phyloP scores from a whole-genome alignment of 2,888 invertebrate species.

The Isoperla grammatica region DNA sequence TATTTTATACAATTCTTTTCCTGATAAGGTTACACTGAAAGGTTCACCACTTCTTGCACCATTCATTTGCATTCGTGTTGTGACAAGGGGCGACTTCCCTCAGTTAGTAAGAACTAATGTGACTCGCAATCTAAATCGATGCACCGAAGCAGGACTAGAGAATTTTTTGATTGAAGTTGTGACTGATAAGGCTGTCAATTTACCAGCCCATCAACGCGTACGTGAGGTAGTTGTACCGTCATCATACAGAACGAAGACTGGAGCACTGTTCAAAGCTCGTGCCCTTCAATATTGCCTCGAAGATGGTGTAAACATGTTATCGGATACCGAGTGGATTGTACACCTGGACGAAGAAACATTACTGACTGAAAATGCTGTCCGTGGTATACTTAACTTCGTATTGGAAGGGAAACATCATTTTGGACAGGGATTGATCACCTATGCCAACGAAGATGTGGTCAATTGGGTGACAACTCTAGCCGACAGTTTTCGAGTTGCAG shows the following conservation, averaged over 20 bases:
- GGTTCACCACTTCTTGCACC: constrained; percentile 89
- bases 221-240: constrained; percentile 85
- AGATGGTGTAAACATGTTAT: constrained; percentile 75
- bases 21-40: constrained; percentile 81
- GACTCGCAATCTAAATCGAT: constrained; percentile 77
- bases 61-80: constrained; percentile 89
- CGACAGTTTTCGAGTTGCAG: constrained; percentile 92
- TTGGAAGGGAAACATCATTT: constrained; percentile 91
- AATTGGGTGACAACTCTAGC: constrained; percentile 96
- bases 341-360: constrained; percentile 96
- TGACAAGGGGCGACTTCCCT: constrained; percentile 91
- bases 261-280: constrained; percentile 89
- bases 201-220: constrained; percentile 69
- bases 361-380: constrained; percentile 83
- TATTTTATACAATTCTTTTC: constrained; percentile 88
- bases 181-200: constrained; percentile 77
- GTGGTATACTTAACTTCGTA: constrained; percentile 90
- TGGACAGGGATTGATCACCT: constrained; percentile 93
- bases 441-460: constrained; percentile 93
- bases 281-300: constrained; percentile 95
- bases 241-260: constrained; percentile 80
- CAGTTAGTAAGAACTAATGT: constrained; percentile 85
- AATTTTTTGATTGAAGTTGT: constrained; percentile 96
- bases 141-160: constrained; percentile 83
- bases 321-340: constrained; percentile 93